Evolutionary conservation across 2,797 vertebrate genomes (phyloP), one percentile per base, ranked within the genome.

Genomic region (Eulemur rubriventer): DNA sequence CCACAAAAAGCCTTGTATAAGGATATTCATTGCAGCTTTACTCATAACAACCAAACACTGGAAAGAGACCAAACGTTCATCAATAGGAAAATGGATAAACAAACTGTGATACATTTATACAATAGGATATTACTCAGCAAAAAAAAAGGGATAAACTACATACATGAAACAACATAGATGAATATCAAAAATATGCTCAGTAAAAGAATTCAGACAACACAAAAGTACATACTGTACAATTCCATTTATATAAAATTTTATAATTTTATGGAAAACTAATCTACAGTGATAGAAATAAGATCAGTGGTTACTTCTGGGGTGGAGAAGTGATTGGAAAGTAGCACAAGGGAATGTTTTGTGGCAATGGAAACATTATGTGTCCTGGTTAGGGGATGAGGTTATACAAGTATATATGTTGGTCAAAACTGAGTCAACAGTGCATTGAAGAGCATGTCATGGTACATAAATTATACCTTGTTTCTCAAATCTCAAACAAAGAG

Each of bases 261-360:
- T 94, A 83, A 76, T 80, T 76, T n/a, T 30, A 80, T 50, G 43
- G 63, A 83, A 72, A 95, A 72, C n/a, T 63, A 86, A 67, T 46
- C 50, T 94, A 82, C 26, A 38, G 85, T 81, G 94, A 76, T 59
- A 91, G 88, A 92, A 95, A 83, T 96, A 85, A 94, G 69, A 93
- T 85, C 61, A 43, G 82, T 0, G 85, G 82, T 94, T 96, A 65
- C 41, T 26, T 80, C 82, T 78, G 91, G 48, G 89, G 73, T 89
- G 52, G 79, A 75, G 73, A 81, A 38, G 14, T 67, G 57, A 89
- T 72, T 84, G 82, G 88, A 92, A 87, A 84, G 63, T 10, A 17
- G 46, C 41, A 88, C 38, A 13, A 91, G 57, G 35, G 70, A 82
- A 82, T 61, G 35, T 80, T 92, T 18, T 84, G 90, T 91, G 90